Conservation (phyloP, 1,140 invertebrate species). For the Bombus turneri region DNA sequence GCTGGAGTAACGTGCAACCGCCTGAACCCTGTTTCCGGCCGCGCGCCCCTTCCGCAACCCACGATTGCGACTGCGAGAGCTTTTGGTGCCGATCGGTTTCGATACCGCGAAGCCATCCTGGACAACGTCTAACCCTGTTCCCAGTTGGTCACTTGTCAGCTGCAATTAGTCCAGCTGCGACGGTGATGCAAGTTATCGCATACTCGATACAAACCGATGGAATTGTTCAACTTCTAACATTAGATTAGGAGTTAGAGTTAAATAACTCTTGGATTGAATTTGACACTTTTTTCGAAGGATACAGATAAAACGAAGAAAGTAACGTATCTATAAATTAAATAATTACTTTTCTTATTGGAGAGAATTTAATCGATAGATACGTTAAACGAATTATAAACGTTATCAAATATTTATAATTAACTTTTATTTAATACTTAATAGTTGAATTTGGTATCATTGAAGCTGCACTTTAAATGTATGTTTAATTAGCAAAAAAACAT, state of each 20-base stretch:
- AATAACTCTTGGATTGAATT: neutral
- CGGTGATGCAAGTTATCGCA: conserved; percentile 8
- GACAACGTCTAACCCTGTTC: conserved; percentile 51
- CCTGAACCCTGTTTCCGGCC: conserved; percentile 62
- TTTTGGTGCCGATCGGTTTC: conserved; percentile 66
- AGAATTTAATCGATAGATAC: neutral
- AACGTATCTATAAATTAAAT: neutral
- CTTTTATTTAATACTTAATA: neutral
- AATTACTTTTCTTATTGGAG: neutral
- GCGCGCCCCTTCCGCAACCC: conserved; percentile 14
- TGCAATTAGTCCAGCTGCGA: conserved; percentile 69
- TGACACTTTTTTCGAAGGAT: too few species aligned
- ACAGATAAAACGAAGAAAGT: too few species aligned
- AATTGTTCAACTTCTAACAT: neutral
- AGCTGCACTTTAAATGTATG: neutral
- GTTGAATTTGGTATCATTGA: neutral
- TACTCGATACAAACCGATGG: too few species aligned
- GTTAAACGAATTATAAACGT: neutral
- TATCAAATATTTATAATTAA: neutral
- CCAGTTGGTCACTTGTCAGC: conserved; percentile 65
- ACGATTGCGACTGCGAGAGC: conserved; percentile 53
- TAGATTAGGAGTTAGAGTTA: neutral
- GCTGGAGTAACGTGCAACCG: conserved; percentile 68
- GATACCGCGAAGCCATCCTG: conserved; percentile 69
- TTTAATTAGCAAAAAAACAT: neutral